Percentiles rank a stretch among this genome's conserved stretches.
Conservation (phyloP, 2,888 invertebrate species). For the Melanophora roralis region DNA sequence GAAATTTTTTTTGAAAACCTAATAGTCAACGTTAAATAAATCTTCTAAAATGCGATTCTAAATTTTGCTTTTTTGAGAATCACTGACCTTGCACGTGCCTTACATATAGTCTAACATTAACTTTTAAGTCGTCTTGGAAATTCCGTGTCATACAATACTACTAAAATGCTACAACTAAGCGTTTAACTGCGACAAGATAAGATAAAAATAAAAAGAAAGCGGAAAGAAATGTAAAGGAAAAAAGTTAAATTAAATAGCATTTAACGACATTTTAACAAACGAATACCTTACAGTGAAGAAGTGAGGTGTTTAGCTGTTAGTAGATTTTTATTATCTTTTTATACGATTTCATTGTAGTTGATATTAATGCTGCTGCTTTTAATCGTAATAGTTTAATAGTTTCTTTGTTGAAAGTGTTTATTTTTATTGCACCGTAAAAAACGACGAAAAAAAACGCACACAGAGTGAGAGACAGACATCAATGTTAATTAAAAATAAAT, state of each 20-base stretch:
- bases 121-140: neutral
- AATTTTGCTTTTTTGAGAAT: too few species aligned
- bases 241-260: conserved; percentile 41
- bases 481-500: conserved; percentile 24
- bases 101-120: neutral
- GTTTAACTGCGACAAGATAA: neutral
- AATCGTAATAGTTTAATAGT: neutral
- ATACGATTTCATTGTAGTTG: neutral
- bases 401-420: conserved; percentile 3
- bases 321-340: neutral
- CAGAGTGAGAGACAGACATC: too few species aligned
- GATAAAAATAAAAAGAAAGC: neutral
- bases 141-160: neutral
- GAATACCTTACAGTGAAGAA: conserved; percentile 1
- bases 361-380: neutral
- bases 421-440: neutral
- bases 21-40: too few species aligned
- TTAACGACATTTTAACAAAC: conserved; percentile 31
- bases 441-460: too few species aligned
- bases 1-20: too few species aligned
- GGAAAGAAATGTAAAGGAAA: neutral
- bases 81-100: too few species aligned
- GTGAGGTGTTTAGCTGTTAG: neutral
- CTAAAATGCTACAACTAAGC: conserved; percentile 19
- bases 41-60: too few species aligned